A percentile compares a stretch with the other conserved stretches of the same genome.
These are phyloP conservation scores for Gopherus evgoodei DNA, from an alignment of 2,113 vertebrate species.

Conservation along the genomic window DNA sequence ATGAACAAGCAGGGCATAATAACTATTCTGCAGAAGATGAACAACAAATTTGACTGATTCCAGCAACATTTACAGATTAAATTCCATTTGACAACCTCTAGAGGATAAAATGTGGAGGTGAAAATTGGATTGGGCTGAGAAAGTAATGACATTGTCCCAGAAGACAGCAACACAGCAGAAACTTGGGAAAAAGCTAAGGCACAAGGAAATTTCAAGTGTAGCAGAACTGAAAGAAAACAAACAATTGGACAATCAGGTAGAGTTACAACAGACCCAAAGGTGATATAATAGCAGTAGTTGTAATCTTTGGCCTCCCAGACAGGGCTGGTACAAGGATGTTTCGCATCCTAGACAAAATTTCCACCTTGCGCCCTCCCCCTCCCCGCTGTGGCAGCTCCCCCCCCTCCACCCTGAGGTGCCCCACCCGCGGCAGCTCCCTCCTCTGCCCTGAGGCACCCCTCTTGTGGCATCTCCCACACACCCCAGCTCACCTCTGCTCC, in stretches of 20 bases:
- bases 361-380: too few species aligned
- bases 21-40: slow-evolving; percentile 2
- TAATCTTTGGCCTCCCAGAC: background rate
- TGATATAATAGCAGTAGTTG: background rate
- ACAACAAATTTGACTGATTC: background rate
- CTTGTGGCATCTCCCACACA: too few species aligned
- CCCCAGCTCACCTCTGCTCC: too few species aligned
- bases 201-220: background rate
- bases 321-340: too few species aligned
- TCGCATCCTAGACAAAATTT: too few species aligned
- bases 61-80: background rate
- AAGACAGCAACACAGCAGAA: background rate
- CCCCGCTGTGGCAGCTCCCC: too few species aligned
- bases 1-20: background rate
- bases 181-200: background rate
- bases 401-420: too few species aligned
- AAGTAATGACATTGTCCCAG: background rate
- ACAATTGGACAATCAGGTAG: background rate
- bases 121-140: slow-evolving; percentile 1
- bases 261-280: background rate
- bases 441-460: too few species aligned
- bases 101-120: background rate
- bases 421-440: too few species aligned
- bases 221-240: background rate
- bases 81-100: background rate